Base-by-base conservation (phyloP, 1,140 invertebrate genomes). In the Himalopsyche phryganea region DNA sequence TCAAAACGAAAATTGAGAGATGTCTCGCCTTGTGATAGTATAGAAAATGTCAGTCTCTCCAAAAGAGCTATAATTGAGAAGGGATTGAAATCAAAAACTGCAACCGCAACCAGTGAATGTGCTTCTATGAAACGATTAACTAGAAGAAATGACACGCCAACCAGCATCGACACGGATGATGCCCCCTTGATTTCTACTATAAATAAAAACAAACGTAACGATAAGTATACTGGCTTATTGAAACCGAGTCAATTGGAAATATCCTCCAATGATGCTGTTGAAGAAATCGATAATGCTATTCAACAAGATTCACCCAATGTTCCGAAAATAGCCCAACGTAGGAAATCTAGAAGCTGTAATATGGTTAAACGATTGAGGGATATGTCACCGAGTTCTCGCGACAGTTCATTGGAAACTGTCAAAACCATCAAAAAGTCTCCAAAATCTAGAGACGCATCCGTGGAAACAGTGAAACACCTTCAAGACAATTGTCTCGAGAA, bases 1-100 rank as follows among this genome's bases (percentile, higher is more conserved):
- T 54, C 77, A 17, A 78, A 77, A 66, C 68, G 76, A 20, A 76
- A 77, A 65, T 71, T 73, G 1, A 63, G 78, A 60, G 77, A 77
- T 6, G 66, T 76, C 50, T 80, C 79, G 14, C 79, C 79, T 1
- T 78, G 73, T 20, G 69, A 74, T 63, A 75, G 77, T 68, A 70
- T 78, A 23, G 76, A 78, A 56, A 74, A 75, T 67, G 72, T 76
- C 66, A 17, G 40, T 14, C 72, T 75, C 60, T 74, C 73, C 11
- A 78, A 78, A 48, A 69, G 71, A 38, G 72, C 73, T 60, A 61
- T 69, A 10, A 65, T 70, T 10, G 73, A 76, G 28, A 73, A 69
- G 48, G 67, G 13, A 11, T 54, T 50, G 9, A 58, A 59, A 63
- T 10, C 51, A 13, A 63, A 63, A 44, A 46, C 32, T 47, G 36